Evolutionary conservation across 2,888 invertebrate species (phyloP), one percentile per base, ranked within the genome.

Genomic region (Pinctada fucata): DNA sequence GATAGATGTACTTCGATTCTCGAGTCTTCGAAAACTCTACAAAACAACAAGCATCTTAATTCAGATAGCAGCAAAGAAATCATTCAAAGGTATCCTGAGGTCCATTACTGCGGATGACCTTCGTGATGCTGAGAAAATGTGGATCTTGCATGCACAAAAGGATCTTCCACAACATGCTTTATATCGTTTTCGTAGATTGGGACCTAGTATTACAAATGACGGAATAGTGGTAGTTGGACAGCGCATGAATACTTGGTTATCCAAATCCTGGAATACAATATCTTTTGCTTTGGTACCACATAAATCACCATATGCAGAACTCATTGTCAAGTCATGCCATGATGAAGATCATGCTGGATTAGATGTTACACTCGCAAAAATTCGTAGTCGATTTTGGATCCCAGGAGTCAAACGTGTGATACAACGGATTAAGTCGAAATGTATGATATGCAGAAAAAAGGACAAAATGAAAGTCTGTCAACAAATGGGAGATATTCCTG

Each of bases 1-100:
- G 8, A 70, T 70, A n/a, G 70, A 70, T 70, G 49, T 70, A 48
- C 8, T 8, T 2, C 49, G 50, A 48, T 70, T 70, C 50, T 70
- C 70, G 50, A 70, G 50, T 6, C 3, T 70, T 5, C 50, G 49
- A n/a, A 70, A 2, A n/a, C n/a, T 70, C 48, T 49, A 49, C 50
- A 47, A 49, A 49, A 49, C 49, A 16, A 70, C 70, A 49, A 49
- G 50, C 16, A 47, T 70, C 31, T 2, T 70, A 10, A 8, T 16
- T 68, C 5, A 16, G 47, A 68, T 68, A 68, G 68, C 68, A 31
- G 47, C 4, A 68, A 16, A 45, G 3, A 70, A 49, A n/a, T 16
- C 49, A 4, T 70, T 70, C n/a, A 70, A 49, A n/a, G 70, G 70
- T 4, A 49, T 3, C 4, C 50, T 8, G 5, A 48, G n/a, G 5